These are phyloP conservation scores for Lochmaea crataegi DNA, from an alignment of 2,888 invertebrate genomes.

Conservation along the genomic window DNA sequence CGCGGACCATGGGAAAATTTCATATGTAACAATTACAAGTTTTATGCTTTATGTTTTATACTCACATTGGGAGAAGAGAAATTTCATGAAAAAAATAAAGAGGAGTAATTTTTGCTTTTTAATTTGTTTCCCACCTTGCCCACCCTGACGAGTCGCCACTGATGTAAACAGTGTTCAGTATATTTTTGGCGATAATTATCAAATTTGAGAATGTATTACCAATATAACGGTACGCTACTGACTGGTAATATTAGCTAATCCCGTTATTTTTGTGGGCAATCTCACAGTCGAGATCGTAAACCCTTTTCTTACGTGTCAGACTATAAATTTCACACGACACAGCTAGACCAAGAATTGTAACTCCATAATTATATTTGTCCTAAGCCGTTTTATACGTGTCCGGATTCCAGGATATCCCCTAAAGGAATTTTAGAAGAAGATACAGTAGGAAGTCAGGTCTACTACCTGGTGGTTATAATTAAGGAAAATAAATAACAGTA, in stretches of 20 bases:
- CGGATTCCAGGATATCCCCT: neutral
- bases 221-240: neutral
- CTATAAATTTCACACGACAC: constrained; percentile 30
- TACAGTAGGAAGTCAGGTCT: neutral
- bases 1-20: too few relatives aligned
- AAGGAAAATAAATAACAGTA: neutral
- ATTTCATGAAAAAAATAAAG: too few relatives aligned
- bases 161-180: too few relatives aligned
- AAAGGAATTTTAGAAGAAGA: constrained; percentile 8
- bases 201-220: neutral
- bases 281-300: constrained; percentile 16
- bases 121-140: too few relatives aligned
- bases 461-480: neutral
- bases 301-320: constrained; percentile 27
- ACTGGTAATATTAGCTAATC: neutral
- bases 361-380: constrained; percentile 27
- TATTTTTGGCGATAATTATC: too few relatives aligned
- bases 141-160: too few relatives aligned
- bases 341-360: constrained; percentile 22
- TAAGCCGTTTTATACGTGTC: constrained; percentile 23
- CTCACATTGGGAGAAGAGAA: too few relatives aligned
- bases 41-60: too few relatives aligned
- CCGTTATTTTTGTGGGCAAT: constrained; percentile 20
- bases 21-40: too few relatives aligned
- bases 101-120: too few relatives aligned